Percentiles rank a stretch among this genome's conserved stretches.
Conservation (phyloP, 2,797 vertebrate genomes). For the Phaenicophaeus curvirostris region DNA sequence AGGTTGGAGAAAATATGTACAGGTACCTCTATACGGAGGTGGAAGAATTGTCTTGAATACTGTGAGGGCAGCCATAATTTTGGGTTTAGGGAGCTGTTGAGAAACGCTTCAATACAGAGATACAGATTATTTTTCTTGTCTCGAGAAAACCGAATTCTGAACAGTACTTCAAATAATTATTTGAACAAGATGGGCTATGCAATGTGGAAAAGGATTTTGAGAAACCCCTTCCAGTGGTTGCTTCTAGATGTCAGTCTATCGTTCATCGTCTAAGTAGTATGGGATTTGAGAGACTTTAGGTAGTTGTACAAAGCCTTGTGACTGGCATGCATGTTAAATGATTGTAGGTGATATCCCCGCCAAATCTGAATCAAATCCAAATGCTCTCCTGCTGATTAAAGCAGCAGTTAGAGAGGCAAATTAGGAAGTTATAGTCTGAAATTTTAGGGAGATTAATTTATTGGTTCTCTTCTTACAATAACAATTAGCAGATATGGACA, state of each 20-base stretch:
- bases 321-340: background rate
- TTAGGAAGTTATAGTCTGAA: background rate
- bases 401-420: background rate
- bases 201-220: background rate
- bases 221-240: background rate
- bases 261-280: background rate
- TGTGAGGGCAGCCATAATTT: background rate
- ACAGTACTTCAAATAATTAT: background rate
- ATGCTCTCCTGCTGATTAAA: background rate
- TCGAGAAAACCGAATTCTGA: background rate
- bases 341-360: background rate
- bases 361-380: background rate
- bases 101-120: background rate
- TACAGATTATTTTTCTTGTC: background rate
- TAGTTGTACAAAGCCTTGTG: background rate
- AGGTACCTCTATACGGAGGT: background rate
- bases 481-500: background rate
- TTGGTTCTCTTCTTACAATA: background rate
- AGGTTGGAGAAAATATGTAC: background rate
- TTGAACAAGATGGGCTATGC: background rate
- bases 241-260: background rate
- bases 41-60: background rate
- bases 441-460: slow-evolving; percentile 16
- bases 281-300: background rate
- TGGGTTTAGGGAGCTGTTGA: background rate